Conservation (phyloP, 2,888 invertebrate genomes). For the Megastigmus dorsalis region DNA sequence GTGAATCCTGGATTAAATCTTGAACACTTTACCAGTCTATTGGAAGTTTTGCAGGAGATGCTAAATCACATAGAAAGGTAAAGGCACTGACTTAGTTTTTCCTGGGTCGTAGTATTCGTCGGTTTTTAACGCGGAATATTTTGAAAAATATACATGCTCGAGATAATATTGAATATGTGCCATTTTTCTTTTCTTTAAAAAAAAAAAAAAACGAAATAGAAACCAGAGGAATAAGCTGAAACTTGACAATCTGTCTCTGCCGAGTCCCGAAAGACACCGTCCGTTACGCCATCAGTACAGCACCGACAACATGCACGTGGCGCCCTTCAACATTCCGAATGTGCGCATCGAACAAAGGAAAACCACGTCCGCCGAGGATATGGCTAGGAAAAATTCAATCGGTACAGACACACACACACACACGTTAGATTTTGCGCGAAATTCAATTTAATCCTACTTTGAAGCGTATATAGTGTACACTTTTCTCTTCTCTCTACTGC, state of each 20-base stretch:
- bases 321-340: conserved; percentile 92
- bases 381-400: conserved; percentile 91
- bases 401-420: too few relatives aligned
- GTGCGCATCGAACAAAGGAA: conserved; percentile 90
- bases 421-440: conserved; percentile 48
- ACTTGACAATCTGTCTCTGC: conserved; percentile 85
- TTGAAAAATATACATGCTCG: too few relatives aligned
- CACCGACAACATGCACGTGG: conserved; percentile 89
- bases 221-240: conserved; percentile 93
- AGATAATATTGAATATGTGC: too few relatives aligned
- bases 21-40: conserved; percentile 86
- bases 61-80: conserved; percentile 87
- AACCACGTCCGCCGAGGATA: conserved; percentile 92
- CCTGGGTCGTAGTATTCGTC: too few relatives aligned
- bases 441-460: too few relatives aligned
- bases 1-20: conserved; percentile 90
- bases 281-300: conserved; percentile 87
- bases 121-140: too few relatives aligned
- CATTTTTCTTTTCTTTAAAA: too few relatives aligned
- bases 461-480: too few relatives aligned
- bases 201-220: too few relatives aligned
- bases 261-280: conserved; percentile 86
- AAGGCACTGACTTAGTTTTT: conserved; percentile 26
- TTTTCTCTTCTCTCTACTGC: too few relatives aligned
- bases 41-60: conserved; percentile 94